Evolutionary conservation across 2,797 vertebrate genomes (phyloP), one percentile per base, ranked within the genome.

Genomic region (Microhierax caerulescens): DNA sequence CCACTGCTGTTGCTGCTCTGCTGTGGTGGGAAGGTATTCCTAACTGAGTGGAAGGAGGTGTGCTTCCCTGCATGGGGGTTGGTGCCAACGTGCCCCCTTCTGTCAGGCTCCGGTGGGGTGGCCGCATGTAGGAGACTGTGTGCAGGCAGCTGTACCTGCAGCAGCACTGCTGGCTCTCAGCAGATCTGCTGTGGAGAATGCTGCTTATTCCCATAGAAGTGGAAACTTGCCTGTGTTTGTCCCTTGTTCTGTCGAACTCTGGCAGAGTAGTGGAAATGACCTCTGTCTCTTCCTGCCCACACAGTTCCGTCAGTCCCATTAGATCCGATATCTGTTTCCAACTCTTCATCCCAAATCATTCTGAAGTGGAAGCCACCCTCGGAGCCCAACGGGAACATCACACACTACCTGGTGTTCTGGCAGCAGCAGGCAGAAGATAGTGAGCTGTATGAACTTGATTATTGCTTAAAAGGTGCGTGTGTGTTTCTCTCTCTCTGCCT

Each of bases 351-450:
- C 60, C 99, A 99, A 98, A 99, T 99, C 93, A 99, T 99, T 79
- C 95, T 99, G 86, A 99, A 99, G 97, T 99, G 99, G 99, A 99
- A 99, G 73, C 98, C 99, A 0, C 99, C 99, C 61, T 98, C 99
- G 0, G 99, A 99, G 91, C 99, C 99, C 93, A 99, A 99, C 0
- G 99, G 99, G 28, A 99, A 99, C 98, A 99, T 99, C 98, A 99
- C 99, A 0, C 99, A 99, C 98, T 99, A 99, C 97, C 96, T 98
- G 92, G 99, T 99, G 53, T 98, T 98, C 97, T 99, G 99, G 98
- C 98, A 98, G 79, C 98, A 99, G 97, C 99, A 99, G 97, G 89
- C 94, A 0, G 99, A 99, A 87, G 99, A 99, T 86, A 98, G 98
- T 1, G 99, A 99, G 95, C 99, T 99, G 28, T 99, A 98, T 23